A percentile compares a stretch with the other conserved stretches of the same genome.
phyloP scores from a whole-genome alignment of 2,113 vertebrate species.

The Tragelaphus imberbis region DNA sequence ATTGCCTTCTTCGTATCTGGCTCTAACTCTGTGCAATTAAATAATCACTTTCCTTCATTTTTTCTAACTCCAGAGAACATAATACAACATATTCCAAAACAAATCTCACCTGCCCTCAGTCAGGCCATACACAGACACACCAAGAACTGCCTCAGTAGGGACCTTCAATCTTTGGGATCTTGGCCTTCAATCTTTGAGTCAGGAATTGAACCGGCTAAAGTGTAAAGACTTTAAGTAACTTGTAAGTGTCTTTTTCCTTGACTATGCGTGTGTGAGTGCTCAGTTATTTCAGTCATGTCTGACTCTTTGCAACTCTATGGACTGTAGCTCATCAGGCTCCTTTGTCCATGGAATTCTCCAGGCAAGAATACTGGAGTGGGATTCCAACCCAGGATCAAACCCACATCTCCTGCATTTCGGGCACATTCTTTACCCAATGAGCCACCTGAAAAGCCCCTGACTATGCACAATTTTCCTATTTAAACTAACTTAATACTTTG shows the following conservation, averaged over 20 bases:
- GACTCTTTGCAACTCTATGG: background rate
- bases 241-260: background rate
- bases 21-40: background rate
- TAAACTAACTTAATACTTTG: background rate
- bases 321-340: background rate
- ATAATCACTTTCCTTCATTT: background rate
- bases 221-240: background rate
- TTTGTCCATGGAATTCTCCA: background rate
- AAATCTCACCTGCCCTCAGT: background rate
- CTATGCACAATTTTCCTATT: background rate
- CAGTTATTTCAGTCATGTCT: background rate
- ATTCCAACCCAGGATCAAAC: background rate
- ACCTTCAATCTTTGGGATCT: background rate
- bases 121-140: background rate
- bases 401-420: background rate
- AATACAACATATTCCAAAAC: background rate
- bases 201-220: background rate
- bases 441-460: background rate
- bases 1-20: too few species aligned
- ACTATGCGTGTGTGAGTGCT: background rate
- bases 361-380: background rate
- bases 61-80: background rate
- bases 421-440: background rate
- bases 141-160: background rate
- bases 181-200: background rate